Base-by-base conservation (phyloP, 23 tunicate genomes). In the Aplidium turbinatum region DNA sequence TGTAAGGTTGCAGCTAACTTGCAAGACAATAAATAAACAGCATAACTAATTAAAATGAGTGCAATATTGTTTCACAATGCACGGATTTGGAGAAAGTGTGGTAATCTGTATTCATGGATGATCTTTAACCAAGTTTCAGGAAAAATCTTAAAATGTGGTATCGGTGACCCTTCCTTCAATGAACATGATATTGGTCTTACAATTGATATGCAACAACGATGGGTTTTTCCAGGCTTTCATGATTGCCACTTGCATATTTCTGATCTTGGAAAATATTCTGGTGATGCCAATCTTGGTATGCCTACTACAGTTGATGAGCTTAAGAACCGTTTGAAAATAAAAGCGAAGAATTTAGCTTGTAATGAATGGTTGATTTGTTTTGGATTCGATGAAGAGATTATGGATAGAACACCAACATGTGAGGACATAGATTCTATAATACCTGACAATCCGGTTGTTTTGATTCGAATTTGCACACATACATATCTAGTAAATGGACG, bases 141-240 rank as follows among this genome's bases (percentile, higher is more conserved):
- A 6, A 67, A 24, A 52, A 67, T 75, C 0, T 63, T 61, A 38
- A 2, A 68, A 33, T 81, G 96, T 57, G 96, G 96, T 4, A 58
- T 20, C 32, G 48, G 57, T 9, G 75, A 70, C 4, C 63, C 57
- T 39, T 19, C 45, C 2, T 61, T 72, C 22, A 16, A 20, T 20
- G 68, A 35, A 2, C 31, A 35, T 35, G 48, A 26, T 0, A 46
- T 2, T 5, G 1, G 30, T 60, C 35, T 72, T 18, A 31, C 26
- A 34, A 61, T 79, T 31, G 86, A 91, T 60, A 22, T 79, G 63
- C 38, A 75, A 31, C 30, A 65, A 11, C 82, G 74, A 48, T 91
- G 91, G 91, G 73, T 91, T 58, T 67, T 91, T 70, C 97, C 97
- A 0, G 97, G 97, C 20, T 91, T 91, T 40, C 91, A 91, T 50